Evolutionary conservation across 2,888 invertebrate genomes (phyloP).

Genomic region (Sminthurinus aureus): DNA sequence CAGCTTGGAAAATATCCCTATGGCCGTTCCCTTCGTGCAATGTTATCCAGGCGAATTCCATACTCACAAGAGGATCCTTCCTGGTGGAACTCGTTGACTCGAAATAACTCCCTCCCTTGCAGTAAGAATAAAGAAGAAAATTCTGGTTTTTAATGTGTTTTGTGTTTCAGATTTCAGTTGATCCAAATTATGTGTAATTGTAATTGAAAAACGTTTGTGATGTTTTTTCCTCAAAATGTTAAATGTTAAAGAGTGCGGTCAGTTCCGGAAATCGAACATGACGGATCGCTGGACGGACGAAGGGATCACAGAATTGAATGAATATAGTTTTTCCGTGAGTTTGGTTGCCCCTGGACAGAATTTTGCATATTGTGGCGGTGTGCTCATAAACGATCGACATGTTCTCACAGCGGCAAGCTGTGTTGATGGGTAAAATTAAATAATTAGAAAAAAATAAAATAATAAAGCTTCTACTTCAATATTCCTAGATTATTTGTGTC

Average conservation of each 20-base stretch:
- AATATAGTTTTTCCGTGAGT: conserved; percentile 54
- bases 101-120: conserved; percentile 53
- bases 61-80: conserved; percentile 35
- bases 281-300: conserved; percentile 51
- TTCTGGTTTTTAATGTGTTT: not conserved
- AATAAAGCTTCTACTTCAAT: not conserved
- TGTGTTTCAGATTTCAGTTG: not conserved
- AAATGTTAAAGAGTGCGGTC: conserved; percentile 49
- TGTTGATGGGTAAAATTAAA: conserved; percentile 50
- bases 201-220: not conserved
- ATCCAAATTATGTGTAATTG: too few relatives aligned
- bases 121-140: conserved; percentile 42
- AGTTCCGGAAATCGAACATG: conserved; percentile 32
- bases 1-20: conserved; percentile 45
- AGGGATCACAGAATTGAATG: conserved; percentile 45
- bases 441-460: too few relatives aligned
- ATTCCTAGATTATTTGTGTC: not conserved
- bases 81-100: conserved; percentile 52
- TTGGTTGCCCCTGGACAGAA: conserved; percentile 49
- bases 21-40: conserved; percentile 46
- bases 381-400: conserved; percentile 47
- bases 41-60: conserved; percentile 41
- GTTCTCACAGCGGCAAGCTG: conserved; percentile 53
- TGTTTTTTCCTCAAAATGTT: not conserved
- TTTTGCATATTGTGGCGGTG: conserved; percentile 50